Conservation (phyloP, 2,797 vertebrate species). For the Aselliscus stoliczkanus region DNA sequence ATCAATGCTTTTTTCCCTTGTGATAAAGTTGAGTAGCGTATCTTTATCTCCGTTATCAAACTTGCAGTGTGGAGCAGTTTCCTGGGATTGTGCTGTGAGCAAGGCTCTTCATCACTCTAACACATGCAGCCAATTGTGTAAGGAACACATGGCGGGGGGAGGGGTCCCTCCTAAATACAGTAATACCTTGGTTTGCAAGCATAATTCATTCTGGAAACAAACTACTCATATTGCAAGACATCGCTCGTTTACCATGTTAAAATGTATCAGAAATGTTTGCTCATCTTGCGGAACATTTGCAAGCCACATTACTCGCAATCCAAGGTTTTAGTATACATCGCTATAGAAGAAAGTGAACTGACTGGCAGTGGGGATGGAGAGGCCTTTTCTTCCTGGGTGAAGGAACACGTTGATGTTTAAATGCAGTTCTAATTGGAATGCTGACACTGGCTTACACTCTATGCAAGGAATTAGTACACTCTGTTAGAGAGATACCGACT, state of each 20-base stretch:
- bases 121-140: background rate
- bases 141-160: background rate
- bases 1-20: background rate
- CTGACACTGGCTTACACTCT: background rate
- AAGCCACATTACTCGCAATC: too few relatives aligned
- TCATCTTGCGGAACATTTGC: too few relatives aligned
- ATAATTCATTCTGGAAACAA: too few relatives aligned
- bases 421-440: background rate
- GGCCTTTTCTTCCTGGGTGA: background rate
- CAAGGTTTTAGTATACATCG: too few relatives aligned
- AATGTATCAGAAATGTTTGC: too few relatives aligned
- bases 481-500: background rate
- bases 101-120: background rate
- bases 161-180: background rate
- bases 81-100: background rate
- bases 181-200: too few relatives aligned
- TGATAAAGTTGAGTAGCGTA: background rate
- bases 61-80: background rate
- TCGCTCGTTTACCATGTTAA: too few relatives aligned
- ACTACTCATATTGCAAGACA: too few relatives aligned
- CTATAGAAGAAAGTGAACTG: background rate
- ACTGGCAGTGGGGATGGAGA: background rate
- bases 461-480: slow-evolving; percentile 9
- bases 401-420: background rate
- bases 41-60: background rate